These are phyloP conservation scores for Otocyon megalotis DNA, from an alignment of 2,113 vertebrate genomes.

Conservation along the genomic window DNA sequence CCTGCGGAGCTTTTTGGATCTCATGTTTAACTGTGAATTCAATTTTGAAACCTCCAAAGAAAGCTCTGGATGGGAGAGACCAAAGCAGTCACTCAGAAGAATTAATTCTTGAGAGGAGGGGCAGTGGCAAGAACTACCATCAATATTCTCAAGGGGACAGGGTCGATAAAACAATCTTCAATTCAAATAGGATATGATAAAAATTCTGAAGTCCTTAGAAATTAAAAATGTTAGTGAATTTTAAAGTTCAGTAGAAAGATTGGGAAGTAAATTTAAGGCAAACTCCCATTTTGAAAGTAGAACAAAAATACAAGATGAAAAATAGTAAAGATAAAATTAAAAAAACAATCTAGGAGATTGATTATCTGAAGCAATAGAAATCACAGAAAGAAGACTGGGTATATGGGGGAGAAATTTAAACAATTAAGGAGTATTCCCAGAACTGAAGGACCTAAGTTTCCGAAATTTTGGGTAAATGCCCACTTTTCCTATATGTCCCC, in stretches of 20 bases:
- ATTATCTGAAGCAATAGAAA: constrained; percentile 2
- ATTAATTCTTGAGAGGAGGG: neutral
- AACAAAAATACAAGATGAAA: constrained; percentile 39
- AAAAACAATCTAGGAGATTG: neutral
- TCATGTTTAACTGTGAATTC: neutral
- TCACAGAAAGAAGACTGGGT: neutral
- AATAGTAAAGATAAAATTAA: neutral
- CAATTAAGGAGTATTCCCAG: neutral
- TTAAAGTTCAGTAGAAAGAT: neutral
- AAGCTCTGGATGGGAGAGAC: neutral
- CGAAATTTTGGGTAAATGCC: neutral
- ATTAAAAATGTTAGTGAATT: neutral
- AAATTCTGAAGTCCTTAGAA: constrained; percentile 11
- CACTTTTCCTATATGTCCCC: neutral
- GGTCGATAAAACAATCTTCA: neutral
- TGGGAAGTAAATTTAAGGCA: neutral
- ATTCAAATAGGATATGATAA: neutral
- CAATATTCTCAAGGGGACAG: neutral
- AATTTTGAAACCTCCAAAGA: neutral
- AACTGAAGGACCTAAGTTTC: neutral
- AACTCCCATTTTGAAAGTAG: constrained; percentile 43
- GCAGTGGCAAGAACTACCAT: neutral
- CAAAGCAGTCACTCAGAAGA: neutral
- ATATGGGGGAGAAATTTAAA: constrained; percentile 30
- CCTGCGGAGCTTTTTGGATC: neutral